Base-by-base conservation (phyloP, 2,113 vertebrate species). In the Phylloscopus trochiloides region DNA sequence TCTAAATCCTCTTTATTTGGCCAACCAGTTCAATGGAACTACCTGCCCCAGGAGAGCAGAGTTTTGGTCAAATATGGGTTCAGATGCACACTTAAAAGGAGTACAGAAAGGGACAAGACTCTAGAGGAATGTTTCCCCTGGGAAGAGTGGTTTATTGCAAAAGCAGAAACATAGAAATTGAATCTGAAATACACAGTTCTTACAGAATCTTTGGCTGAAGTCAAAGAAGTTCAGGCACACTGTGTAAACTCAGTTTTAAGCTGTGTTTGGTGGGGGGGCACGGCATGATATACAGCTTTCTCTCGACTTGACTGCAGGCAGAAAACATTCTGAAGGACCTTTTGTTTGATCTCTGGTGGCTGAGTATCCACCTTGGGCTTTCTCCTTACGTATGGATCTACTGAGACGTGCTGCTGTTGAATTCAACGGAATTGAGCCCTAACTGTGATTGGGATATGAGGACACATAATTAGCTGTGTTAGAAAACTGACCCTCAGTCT, bases 401-500 rank as follows among this genome's bases (percentile, higher is more conserved):
- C 32, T 58, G 72, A 91, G 86, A 55, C 1, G 7, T 90, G 75
- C 65, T 77, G 88, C 59, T 83, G 57, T 77, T 90, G 86, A 90
- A 93, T 92, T 83, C 92, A 92, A 26, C 0, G 3, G 86, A 95
- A 96, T 78, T 80, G 88, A 95, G 79, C 82, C 63, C 55, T 93
- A 83, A 81, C 88, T 84, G 65, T 93, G 95, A 96, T 76, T 92
- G 90, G 82, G 73, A 88, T 92, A 95, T 71, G 65, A 96, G 82
- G 88, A 92, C 92, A 90, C 81, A 58, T 83, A 94, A 96, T 94
- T 96, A 96, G 88, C 92, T 92, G 84, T 96, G 86, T 84, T 95
- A 67, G 93, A 86, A 96, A 94, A 97, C 92, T 96, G 86, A 95
- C 94, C 95, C 96, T 98, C 94, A 52, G 96, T 97, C 71, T 97